phyloP scores from a whole-genome alignment of 2,797 vertebrate species.

The Anabas testudineus region DNA sequence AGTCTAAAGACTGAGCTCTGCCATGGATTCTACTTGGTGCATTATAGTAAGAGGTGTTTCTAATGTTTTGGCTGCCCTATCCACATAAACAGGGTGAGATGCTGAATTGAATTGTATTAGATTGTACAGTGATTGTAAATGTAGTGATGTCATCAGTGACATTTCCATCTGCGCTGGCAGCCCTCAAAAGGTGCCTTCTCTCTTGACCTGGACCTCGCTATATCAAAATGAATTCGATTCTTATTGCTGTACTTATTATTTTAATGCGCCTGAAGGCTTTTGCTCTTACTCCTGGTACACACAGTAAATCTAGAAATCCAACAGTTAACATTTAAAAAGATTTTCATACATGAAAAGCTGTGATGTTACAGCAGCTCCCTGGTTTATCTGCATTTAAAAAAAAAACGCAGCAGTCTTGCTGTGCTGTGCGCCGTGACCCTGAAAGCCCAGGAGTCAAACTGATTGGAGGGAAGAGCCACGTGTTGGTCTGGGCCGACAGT shows the following conservation, averaged over 20 bases:
- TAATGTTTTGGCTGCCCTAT: too few species aligned
- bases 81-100: too few species aligned
- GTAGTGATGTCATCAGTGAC: constrained; percentile 65
- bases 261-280: constrained; percentile 6
- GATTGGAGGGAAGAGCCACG: constrained; percentile 24
- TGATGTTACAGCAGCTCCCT: constrained; percentile 2
- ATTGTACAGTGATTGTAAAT: too few species aligned
- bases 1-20: too few species aligned
- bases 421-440: constrained; percentile 36
- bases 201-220: constrained; percentile 45
- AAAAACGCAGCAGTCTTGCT: constrained; percentile 1
- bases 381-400: constrained; percentile 12
- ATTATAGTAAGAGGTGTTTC: too few species aligned
- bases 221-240: constrained; percentile 31
- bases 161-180: constrained; percentile 50
- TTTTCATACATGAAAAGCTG: too few species aligned
- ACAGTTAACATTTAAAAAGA: too few species aligned
- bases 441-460: constrained; percentile 47
- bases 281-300: constrained; percentile 2
- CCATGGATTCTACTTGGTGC: too few species aligned
- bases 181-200: constrained; percentile 38
- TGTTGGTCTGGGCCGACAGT: constrained; percentile 30
- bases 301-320: constrained; percentile 26
- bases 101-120: too few species aligned
- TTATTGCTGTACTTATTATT: constrained; percentile 25